Evolutionary conservation across 64 coral and sea anemone species (phyloP), one percentile per base, ranked within the genome.

Genomic region (Montipora foliosa): DNA sequence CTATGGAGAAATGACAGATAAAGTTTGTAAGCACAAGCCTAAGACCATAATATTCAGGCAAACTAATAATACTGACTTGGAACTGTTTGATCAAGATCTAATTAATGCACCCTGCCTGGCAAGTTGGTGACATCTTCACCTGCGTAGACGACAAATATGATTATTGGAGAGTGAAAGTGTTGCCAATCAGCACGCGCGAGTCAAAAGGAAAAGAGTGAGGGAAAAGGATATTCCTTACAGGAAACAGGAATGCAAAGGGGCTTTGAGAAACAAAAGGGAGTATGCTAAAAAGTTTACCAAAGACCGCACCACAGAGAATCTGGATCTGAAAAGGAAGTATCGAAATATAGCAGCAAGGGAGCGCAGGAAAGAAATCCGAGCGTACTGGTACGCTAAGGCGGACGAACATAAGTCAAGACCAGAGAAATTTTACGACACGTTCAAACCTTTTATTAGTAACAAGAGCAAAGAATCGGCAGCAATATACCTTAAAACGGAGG

Each of bases 1-100:
- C 5, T 80, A 80, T 5, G 52, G 19, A 83, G n/a, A 88, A 89
- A 94, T 94, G 86, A 94, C 3, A n/a, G 92, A 88, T 57, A 87
- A 51, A 88, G 75, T 89, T 22, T 85, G 89, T 44, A 94, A 62
- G 53, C 52, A 61, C 25, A 44, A 17, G 8, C 20, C 22, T 0
- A 83, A 62, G 61, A 55, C 64, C n/a, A 44, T 0, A 12, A 55
- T 55, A 8, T 72, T 47, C 24, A 87, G 83, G 62, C 25, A 49
- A 49, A 86, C n/a, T 12, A 69, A 89, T 14, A 77, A 89, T n/a
- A 76, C 75, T 53, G 83, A 87, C 49, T 66, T 69, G 0, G 22
- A 87, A 12, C 60, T 72, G 66, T 45, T 87, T 1, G 47, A 50
- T 22, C 60, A 59, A 49, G 73, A 89, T 61, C 48, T 87, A 44